Base-by-base conservation (phyloP, 2,888 invertebrate genomes). In the Synanthedon vespiformis region DNA sequence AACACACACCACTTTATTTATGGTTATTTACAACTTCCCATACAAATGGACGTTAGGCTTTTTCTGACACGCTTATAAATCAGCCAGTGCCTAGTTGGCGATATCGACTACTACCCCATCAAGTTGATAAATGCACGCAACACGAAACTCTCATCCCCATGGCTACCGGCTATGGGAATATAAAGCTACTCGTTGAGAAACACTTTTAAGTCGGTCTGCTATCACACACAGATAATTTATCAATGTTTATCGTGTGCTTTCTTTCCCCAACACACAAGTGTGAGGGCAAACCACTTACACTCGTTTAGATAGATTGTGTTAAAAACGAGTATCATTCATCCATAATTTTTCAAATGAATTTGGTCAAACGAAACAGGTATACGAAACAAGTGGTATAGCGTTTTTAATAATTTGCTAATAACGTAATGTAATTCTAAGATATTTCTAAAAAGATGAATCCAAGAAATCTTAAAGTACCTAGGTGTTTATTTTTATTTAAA, bases 121-220 rank as follows among this genome's bases (percentile, higher is more conserved):
- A 74, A 70, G 58, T 67, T 78, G 83, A 84, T 84, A 79, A 80
- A 83, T 81, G 79, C 67, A 64, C 62, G 73, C 63, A 73, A 77
- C 71, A 57, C 61, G 72, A 79, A 65, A 58, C 71, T 62, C 68
- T 65, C 66, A 67, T 58, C 67, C 67, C 67, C 62, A 61, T 60
- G 55, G 59, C 52, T 54, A 48, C 22, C 14, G 61, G 60, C 60
- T 54, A 56, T 57, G 34, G 58, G 60, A 64, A 61, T 64, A 68
- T 63, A 63, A 64, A 62, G 61, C 61, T 56, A 58, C 52, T 59
- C 56, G 48, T 55, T 55, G 55, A 63, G 64, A 62, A 70, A 64
- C 72, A 72, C 70, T 74, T 77, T 77, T 67, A 73, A 78, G 75
- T 70, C 70, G 67, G 63, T 61, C 63, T 65, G 68, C 65, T 70